Evolutionary conservation across 2,113 vertebrate genomes (phyloP).

Genomic region (Dromiciops gliroides): DNA sequence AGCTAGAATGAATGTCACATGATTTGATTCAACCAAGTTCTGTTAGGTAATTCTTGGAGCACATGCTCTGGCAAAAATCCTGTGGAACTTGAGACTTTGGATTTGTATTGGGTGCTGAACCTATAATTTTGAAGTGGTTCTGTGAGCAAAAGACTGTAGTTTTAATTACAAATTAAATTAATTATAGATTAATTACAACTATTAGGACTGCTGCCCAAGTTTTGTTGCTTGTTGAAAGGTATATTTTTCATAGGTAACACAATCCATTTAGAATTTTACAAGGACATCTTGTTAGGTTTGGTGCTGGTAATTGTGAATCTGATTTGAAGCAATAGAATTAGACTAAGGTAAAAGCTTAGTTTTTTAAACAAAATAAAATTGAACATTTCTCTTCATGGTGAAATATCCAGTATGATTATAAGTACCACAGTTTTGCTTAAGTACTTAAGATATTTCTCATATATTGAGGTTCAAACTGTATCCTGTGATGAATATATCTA

Average conservation of each 20-base stretch:
- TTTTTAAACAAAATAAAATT: not conserved
- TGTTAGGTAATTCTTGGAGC: too few relatives aligned
- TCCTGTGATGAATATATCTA: not conserved
- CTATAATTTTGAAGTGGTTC: too few relatives aligned
- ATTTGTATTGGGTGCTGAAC: too few relatives aligned
- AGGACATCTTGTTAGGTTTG: slow-evolving; percentile 1
- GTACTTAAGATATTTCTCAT: too few relatives aligned
- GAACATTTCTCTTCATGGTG: not conserved
- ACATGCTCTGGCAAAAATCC: too few relatives aligned
- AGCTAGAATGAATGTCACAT: not conserved
- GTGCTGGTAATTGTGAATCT: slow-evolving; percentile 6
- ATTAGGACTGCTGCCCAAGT: slow-evolving; percentile 11
- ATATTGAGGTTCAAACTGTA: too few relatives aligned
- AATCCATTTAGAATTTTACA: slow-evolving; percentile 32
- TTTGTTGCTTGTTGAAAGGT: not conserved
- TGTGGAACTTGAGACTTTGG: too few relatives aligned
- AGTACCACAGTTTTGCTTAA: not conserved
- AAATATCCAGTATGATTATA: slow-evolving; percentile 41
- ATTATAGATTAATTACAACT: slow-evolving; percentile 3
- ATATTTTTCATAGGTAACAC: not conserved
- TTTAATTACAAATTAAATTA: too few relatives aligned
- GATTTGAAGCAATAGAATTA: slow-evolving; percentile 11
- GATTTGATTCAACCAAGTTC: too few relatives aligned
- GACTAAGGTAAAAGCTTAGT: slow-evolving; percentile 19
- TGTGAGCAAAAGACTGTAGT: too few relatives aligned